Conservation (phyloP, 2,113 vertebrate species). For the Melanostigma gelatinosum region DNA sequence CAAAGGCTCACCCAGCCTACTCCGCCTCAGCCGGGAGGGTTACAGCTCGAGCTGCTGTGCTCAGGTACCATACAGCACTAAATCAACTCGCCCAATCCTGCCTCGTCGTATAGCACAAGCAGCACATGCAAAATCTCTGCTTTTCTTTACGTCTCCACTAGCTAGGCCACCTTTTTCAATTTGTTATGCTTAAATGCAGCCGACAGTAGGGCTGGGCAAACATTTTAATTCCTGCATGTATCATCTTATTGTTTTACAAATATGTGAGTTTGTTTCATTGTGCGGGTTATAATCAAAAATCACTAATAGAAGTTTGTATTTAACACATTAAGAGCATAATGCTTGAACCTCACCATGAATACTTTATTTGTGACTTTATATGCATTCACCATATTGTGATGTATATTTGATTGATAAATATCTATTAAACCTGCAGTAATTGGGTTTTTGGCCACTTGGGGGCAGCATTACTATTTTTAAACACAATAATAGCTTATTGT, state of each 20-base stretch:
- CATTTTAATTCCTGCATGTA: not conserved
- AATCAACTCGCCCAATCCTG: slow-evolving; percentile 50
- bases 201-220: not conserved
- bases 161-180: not conserved
- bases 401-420: not conserved
- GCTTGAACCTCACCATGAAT: not conserved
- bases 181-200: slow-evolving; percentile 6
- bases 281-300: not conserved
- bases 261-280: not conserved
- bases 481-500: not conserved
- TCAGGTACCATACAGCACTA: slow-evolving; percentile 48
- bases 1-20: slow-evolving; percentile 64
- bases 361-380: not conserved
- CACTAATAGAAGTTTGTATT: not conserved
- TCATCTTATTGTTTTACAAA: not conserved
- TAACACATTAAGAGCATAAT: not conserved
- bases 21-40: slow-evolving; percentile 42
- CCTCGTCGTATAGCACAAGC: slow-evolving; percentile 14
- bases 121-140: slow-evolving; percentile 28
- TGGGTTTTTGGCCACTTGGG: not conserved
- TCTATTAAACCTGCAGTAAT: not conserved
- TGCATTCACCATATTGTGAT: not conserved
- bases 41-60: slow-evolving; percentile 30
- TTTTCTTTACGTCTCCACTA: slow-evolving; percentile 10
- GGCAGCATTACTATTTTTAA: not conserved